Evolutionary conservation across 2,797 vertebrate genomes (phyloP), one percentile per base, ranked within the genome.

Genomic region (Anguilla marmorata): DNA sequence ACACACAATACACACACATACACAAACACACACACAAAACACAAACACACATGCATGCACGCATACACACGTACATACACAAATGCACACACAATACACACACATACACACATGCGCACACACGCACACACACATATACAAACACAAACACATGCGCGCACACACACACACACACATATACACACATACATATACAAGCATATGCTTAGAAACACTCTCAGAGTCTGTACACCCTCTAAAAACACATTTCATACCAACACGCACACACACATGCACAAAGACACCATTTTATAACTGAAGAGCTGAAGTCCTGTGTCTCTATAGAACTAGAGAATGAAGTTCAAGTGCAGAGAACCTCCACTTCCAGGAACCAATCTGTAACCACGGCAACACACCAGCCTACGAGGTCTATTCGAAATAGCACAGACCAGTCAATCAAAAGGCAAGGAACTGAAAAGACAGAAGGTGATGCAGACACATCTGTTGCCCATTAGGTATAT

Each of bases 301-400:
- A 80, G 37, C 76, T 50, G 76, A 80, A n/a, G 76, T 45, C 3
- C 19, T 48, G 37, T 0, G 41, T 45, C 37, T 45, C 76, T 80
- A 24, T 69, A 87, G 45, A 84, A 85, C 86, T 69, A 84, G 69
- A 54, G 89, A 86, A 84, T 80, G 85, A 88, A 90, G 91, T 84
- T 87, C 89, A 89, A 90, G 88, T 87, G 88, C 89, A 30, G 50
- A 58, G 87, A 45, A 2, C 24, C 63, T 9, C 66, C 52, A 86
- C 82, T 89, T 90, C 88, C 86, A 88, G 56, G 45, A 9, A 86
- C 74, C 87, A 54, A 88, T 90, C 88, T 24, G 88, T 92, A 82
- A 87, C 90, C 87, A 91, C 14, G 87, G 85, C 87, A 90, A 91
- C 85, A 74, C 84, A 72, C 89, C 84, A 69, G 58, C 86, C 85